Conservation (phyloP, 2,888 invertebrate species). For the Cybosia mesomella region DNA sequence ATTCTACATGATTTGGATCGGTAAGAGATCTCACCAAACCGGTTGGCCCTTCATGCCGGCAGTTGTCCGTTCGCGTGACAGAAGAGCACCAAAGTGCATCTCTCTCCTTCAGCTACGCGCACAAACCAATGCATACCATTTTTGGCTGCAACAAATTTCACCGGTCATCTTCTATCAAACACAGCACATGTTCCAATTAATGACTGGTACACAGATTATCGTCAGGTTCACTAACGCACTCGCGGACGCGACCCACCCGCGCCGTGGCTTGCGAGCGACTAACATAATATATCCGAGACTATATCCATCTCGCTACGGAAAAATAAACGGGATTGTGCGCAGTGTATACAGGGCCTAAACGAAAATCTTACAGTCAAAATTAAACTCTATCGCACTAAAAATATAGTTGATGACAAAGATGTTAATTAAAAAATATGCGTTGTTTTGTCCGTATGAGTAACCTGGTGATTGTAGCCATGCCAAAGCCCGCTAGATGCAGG, state of each 20-base stretch:
- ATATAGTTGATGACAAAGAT: slow-evolving; percentile 46
- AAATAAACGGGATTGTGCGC: slow-evolving; percentile 74
- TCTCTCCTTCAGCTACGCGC: slow-evolving; percentile 71
- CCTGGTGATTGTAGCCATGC: slow-evolving; percentile 59
- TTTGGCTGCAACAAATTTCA: slow-evolving; percentile 74
- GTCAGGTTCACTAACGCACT: slow-evolving; percentile 33
- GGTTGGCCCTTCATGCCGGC: slow-evolving; percentile 85
- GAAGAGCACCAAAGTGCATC: slow-evolving; percentile 76
- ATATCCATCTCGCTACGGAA: slow-evolving; percentile 63
- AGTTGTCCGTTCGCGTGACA: slow-evolving; percentile 67
- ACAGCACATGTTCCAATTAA: slow-evolving; percentile 75
- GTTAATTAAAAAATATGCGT: slow-evolving; percentile 54
- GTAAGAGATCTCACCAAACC: slow-evolving; percentile 83
- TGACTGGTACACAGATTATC: slow-evolving; percentile 52
- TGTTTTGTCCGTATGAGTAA: slow-evolving; percentile 46
- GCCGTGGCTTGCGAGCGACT: slow-evolving; percentile 69
- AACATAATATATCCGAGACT: slow-evolving; percentile 52
- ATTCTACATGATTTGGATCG: slow-evolving; percentile 64
- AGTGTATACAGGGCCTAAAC: slow-evolving; percentile 65
- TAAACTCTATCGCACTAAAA: slow-evolving; percentile 41
- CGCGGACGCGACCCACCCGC: slow-evolving; percentile 59
- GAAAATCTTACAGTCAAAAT: slow-evolving; percentile 48
- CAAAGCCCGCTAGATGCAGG: slow-evolving; percentile 74
- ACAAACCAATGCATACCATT: slow-evolving; percentile 75
- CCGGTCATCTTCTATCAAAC: slow-evolving; percentile 78